Conservation (phyloP, 2,888 invertebrate genomes). For the Hydropsyche betteni region DNA sequence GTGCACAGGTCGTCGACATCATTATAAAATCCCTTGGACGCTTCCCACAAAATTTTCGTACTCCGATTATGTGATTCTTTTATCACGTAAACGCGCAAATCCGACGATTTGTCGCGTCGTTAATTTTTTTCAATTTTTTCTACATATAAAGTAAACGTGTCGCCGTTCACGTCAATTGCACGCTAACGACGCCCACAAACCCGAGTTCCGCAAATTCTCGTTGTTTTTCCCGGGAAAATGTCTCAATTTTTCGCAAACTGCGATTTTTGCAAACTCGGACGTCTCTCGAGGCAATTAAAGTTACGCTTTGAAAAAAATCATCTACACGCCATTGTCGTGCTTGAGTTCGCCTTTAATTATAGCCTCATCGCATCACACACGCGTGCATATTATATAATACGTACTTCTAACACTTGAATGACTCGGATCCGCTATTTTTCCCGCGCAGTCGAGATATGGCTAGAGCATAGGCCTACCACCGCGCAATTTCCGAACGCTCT, state of each 20-base stretch:
- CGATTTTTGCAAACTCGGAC: constrained; percentile 1
- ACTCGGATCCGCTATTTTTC: constrained; percentile 29
- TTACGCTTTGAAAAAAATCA: neutral
- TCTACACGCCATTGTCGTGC: constrained; percentile 14
- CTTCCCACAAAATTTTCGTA: too few relatives aligned
- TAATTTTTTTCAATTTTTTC: neutral
- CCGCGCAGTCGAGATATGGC: neutral
- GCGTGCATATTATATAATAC: constrained; percentile 3
- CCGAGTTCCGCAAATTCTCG: neutral
- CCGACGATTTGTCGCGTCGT: constrained; percentile 3
- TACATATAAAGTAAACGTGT: neutral
- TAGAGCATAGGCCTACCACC: neutral
- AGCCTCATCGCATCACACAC: constrained; percentile 4
- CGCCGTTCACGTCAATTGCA: constrained; percentile 2
- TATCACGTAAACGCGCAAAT: neutral
- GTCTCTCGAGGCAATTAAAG: neutral
- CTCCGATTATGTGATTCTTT: too few relatives aligned
- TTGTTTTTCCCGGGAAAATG: neutral
- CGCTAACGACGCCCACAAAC: neutral
- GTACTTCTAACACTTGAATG: constrained; percentile 19
- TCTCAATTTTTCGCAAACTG: constrained; percentile 20
- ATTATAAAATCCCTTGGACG: too few relatives aligned
- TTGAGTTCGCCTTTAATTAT: constrained; percentile 23
- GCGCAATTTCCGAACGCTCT: constrained; percentile 10
- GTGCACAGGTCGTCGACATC: too few relatives aligned